A percentile compares a stretch with the other conserved stretches of the same genome.
These are phyloP conservation scores for Arctocebus calabarensis DNA, from an alignment of 2,797 vertebrate genomes.

Conservation along the genomic window DNA sequence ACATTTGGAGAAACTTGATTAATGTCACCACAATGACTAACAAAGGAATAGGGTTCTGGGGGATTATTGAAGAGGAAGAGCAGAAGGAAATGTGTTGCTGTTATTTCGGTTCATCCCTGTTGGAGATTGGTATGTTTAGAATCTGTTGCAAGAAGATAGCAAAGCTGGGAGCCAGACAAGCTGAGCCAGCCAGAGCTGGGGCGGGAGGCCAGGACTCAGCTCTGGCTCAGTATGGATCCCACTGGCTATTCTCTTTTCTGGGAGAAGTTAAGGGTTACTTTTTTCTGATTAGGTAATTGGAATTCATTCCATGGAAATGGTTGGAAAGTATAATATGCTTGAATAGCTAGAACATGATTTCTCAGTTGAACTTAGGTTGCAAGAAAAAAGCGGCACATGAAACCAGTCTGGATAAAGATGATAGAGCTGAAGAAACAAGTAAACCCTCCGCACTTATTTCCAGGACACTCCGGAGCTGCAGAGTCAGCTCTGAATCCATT, in stretches of 20 bases:
- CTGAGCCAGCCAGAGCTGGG: neutral
- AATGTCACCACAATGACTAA: neutral
- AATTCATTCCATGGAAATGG: neutral
- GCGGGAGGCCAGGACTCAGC: neutral
- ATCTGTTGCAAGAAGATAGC: conserved; percentile 80
- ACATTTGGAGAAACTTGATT: neutral
- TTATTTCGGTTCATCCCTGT: conserved; percentile 53
- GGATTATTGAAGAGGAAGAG: conserved; percentile 60
- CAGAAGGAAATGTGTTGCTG: conserved; percentile 76
- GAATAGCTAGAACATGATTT: neutral
- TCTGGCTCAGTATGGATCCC: neutral
- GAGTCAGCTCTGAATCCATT: neutral
- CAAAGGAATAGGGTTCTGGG: neutral
- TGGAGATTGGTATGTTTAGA: conserved; percentile 79
- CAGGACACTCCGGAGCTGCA: neutral
- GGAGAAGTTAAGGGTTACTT: conserved; percentile 1
- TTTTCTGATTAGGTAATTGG: conserved; percentile 42
- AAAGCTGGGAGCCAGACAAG: conserved; percentile 79
- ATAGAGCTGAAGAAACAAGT: neutral
- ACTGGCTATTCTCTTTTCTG: neutral
- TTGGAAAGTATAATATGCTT: neutral
- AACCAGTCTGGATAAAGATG: neutral
- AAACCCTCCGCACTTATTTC: neutral
- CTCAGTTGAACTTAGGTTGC: neutral
- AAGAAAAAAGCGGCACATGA: conserved; percentile 8